A percentile compares a stretch with the other conserved stretches of the same genome.
These are phyloP conservation scores for Limnodromus scolopaceus DNA, from an alignment of 2,797 vertebrate species.

Conservation along the genomic window DNA sequence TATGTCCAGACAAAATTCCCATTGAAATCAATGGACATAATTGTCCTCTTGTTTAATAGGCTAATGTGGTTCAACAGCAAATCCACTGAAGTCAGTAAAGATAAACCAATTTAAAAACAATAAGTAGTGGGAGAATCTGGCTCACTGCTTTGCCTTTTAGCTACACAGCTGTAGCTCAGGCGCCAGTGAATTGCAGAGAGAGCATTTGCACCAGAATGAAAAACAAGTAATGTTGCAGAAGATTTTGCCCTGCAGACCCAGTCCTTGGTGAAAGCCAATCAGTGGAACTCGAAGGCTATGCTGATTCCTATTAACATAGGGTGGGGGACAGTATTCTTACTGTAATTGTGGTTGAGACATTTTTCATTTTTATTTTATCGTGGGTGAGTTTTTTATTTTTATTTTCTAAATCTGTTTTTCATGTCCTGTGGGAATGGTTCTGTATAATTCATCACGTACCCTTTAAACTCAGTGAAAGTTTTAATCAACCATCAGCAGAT, in stretches of 20 bases:
- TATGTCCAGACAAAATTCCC: not conserved
- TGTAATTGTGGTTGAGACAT: not conserved
- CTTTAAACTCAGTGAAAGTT: not conserved
- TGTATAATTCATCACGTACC: fast-evolving
- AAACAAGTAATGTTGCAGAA: not conserved
- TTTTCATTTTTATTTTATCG: not conserved
- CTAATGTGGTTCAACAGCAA: constrained; percentile 19
- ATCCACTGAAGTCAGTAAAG: constrained; percentile 22
- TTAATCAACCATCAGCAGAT: not conserved
- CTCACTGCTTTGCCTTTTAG: not conserved
- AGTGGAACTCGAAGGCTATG: not conserved
- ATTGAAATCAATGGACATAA: not conserved
- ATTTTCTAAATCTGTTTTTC: not conserved
- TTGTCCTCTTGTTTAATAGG: constrained; percentile 9
- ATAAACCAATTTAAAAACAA: constrained; percentile 41
- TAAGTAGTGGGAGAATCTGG: constrained; percentile 31
- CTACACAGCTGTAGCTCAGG: constrained; percentile 8
- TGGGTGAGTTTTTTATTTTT: not conserved
- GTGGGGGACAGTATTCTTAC: not conserved
- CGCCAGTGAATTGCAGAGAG: not conserved
- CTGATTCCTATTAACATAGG: not conserved
- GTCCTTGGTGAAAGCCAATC: not conserved
- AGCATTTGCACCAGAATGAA: not conserved
- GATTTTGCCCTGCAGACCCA: not conserved
- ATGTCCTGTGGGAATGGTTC: not conserved